Percentiles rank a stretch among this genome's conserved stretches.
These are phyloP conservation scores for Nycticorax nycticorax DNA, from an alignment of 2,113 vertebrate species.

Conservation along the genomic window DNA sequence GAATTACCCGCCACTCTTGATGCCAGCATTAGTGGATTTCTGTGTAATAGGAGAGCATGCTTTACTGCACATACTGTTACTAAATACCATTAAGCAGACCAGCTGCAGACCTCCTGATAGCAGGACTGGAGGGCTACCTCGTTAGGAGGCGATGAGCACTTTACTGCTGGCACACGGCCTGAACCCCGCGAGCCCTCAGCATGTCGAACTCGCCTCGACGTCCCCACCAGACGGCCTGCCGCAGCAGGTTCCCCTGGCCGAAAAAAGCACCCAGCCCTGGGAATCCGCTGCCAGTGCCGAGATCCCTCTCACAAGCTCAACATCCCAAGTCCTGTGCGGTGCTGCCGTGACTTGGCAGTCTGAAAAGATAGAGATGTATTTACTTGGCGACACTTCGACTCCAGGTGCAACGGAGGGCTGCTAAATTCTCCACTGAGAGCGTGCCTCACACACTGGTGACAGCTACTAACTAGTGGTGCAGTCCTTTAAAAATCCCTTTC, in stretches of 20 bases:
- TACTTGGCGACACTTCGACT: neutral
- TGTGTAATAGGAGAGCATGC: neutral
- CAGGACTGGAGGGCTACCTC: neutral
- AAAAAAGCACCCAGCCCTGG: neutral
- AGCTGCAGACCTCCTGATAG: slow-evolving; percentile 3
- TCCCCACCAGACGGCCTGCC: neutral
- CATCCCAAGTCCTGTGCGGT: fast-evolving
- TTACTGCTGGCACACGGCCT: slow-evolving; percentile 9
- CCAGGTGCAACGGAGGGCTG: neutral
- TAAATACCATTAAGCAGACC: neutral
- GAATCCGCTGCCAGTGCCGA: neutral
- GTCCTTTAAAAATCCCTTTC: neutral
- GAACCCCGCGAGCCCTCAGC: neutral
- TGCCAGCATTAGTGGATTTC: neutral
- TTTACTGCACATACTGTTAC: neutral
- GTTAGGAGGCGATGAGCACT: slow-evolving; percentile 5
- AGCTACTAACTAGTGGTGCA: slow-evolving; percentile 22
- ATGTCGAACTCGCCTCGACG: neutral
- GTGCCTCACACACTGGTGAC: neutral
- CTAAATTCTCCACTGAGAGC: neutral
- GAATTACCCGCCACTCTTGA: neutral
- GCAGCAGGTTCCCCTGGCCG: neutral
- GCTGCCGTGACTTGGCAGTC: neutral
- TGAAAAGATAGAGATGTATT: neutral
- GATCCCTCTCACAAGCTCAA: neutral